A percentile compares a stretch with the other conserved stretches of the same genome.
phyloP scores from a whole-genome alignment of 2,888 invertebrate genomes.

The Ichneumon xanthorius region DNA sequence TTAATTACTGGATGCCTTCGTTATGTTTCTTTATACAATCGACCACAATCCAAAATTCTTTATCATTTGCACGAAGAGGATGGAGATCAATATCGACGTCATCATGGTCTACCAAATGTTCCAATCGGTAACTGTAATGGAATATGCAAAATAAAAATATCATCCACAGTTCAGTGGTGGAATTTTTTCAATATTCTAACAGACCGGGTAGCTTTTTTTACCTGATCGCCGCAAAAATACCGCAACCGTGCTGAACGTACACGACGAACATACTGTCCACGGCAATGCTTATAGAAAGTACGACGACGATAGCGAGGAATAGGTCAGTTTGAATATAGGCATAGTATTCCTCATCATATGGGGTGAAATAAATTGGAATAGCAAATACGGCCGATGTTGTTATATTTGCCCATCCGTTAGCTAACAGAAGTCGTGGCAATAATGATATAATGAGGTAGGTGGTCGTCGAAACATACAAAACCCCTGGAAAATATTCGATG shows the following conservation, averaged over 20 bases:
- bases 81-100: neutral
- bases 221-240: slow-evolving; percentile 29
- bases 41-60: slow-evolving; percentile 1
- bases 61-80: neutral
- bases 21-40: slow-evolving; percentile 17
- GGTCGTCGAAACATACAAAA: neutral
- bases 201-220: neutral
- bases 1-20: neutral
- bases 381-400: neutral
- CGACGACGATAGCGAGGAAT: neutral
- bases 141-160: neutral
- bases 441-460: neutral
- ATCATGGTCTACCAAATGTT: slow-evolving; percentile 14
- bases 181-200: neutral
- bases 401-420: neutral
- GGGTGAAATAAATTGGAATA: slow-evolving; percentile 15
- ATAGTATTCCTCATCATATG: slow-evolving; percentile 14
- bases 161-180: neutral
- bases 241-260: slow-evolving; percentile 33
- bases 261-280: slow-evolving; percentile 40
- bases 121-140: neutral
- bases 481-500: neutral
- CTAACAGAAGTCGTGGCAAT: neutral
- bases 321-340: neutral
- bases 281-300: slow-evolving; percentile 1